phyloP scores from a whole-genome alignment of 2,113 vertebrate species.

The Sapayoa aenigma region DNA sequence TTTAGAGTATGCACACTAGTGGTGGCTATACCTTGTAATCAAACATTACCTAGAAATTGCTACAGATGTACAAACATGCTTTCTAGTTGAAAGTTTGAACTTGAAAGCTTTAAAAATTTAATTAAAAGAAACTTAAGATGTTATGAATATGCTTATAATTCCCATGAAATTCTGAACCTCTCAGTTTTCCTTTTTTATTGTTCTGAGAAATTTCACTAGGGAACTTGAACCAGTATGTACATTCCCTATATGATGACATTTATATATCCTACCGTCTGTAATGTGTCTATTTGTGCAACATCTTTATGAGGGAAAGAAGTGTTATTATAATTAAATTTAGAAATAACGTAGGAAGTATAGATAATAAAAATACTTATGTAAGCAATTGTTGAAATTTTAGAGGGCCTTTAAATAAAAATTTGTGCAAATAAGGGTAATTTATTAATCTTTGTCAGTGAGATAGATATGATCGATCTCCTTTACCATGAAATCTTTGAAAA shows the following conservation, averaged over 20 bases:
- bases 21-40: constrained; percentile 26
- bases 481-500: neutral
- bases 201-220: neutral
- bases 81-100: neutral
- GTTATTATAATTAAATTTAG: neutral
- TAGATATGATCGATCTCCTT: neutral
- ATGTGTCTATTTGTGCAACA: neutral
- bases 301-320: neutral
- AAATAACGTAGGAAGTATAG: neutral
- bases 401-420: neutral
- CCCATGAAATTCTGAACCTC: neutral
- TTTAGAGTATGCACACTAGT: neutral
- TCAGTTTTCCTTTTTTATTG: neutral
- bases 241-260: neutral
- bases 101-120: neutral
- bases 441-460: neutral
- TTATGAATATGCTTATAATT: neutral
- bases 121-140: neutral
- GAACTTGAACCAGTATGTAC: neutral
- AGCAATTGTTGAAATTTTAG: neutral
- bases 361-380: neutral
- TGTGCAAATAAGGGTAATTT: neutral
- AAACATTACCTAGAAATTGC: neutral
- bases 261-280: neutral
- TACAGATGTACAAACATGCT: neutral